phyloP scores from a whole-genome alignment of 2,797 vertebrate genomes.

The Podarcis siculus region DNA sequence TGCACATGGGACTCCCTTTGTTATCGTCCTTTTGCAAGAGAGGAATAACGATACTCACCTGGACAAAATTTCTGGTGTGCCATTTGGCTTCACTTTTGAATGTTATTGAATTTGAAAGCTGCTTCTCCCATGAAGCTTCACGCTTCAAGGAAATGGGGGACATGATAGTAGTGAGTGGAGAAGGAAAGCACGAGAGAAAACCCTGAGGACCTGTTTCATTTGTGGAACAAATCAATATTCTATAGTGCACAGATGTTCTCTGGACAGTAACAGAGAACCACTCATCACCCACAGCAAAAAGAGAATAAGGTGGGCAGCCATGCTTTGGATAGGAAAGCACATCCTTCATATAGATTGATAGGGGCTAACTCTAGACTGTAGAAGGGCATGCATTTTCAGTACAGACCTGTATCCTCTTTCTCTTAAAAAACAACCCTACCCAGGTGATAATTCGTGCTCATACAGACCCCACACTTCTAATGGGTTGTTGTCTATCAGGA shows the following conservation, averaged over 20 bases:
- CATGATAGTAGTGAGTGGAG: conserved; percentile 15
- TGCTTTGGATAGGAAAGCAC: too few species aligned
- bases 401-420: background rate
- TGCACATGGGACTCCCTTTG: background rate
- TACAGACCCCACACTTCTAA: background rate
- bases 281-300: conserved; percentile 9
- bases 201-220: background rate
- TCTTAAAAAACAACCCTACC: background rate
- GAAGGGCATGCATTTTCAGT: background rate
- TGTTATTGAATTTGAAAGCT: conserved; percentile 1
- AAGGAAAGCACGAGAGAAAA: conserved; percentile 2
- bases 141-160: background rate
- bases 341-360: background rate
- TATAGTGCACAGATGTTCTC: background rate
- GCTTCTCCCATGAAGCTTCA: background rate
- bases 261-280: background rate
- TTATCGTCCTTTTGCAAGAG: background rate
- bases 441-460: background rate
- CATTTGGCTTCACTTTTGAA: background rate
- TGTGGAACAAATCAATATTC: conserved; percentile 25
- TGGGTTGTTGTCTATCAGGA: background rate
- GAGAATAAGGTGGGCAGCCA: conserved; percentile 21
- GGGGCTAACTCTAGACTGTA: background rate
- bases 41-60: conserved; percentile 19
- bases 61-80: background rate